Conservation (phyloP, 2,888 invertebrate genomes). For the Chromoteleia sp. region DNA sequence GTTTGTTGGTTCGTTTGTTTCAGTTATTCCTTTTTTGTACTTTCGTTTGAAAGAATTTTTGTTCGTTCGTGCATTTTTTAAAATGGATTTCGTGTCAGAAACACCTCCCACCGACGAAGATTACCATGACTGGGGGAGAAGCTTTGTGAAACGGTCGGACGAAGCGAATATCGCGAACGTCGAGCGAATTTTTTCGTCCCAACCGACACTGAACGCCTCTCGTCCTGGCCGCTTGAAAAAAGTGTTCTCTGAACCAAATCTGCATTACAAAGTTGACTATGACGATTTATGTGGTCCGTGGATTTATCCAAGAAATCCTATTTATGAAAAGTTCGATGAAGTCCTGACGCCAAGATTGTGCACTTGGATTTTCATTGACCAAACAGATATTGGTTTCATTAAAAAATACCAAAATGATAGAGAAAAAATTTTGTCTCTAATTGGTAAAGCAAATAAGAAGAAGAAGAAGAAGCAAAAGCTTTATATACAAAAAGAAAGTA, state of each 20-base stretch:
- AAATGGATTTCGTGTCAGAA: not conserved
- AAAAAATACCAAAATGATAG: slow-evolving; percentile 73
- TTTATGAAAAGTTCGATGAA: slow-evolving; percentile 56
- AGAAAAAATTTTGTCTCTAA: slow-evolving; percentile 71
- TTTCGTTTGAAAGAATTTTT: not conserved
- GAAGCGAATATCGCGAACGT: slow-evolving; percentile 25
- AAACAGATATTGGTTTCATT: slow-evolving; percentile 73
- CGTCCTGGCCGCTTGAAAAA: slow-evolving; percentile 24
- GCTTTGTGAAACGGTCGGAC: not conserved
- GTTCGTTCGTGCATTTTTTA: not conserved
- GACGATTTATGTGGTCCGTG: slow-evolving; percentile 78
- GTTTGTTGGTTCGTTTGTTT: slow-evolving; percentile 1
- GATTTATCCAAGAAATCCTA: slow-evolving; percentile 72
- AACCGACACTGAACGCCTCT: slow-evolving; percentile 23
- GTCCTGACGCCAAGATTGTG: slow-evolving; percentile 72
- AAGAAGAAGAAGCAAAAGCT: no score
- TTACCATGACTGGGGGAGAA: not conserved
- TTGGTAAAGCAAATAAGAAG: slow-evolving; percentile 78
- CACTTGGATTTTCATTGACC: slow-evolving; percentile 75
- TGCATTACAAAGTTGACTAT: slow-evolving; percentile 73
- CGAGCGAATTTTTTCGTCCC: slow-evolving; percentile 67
- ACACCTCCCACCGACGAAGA: not conserved
- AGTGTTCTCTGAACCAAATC: slow-evolving; percentile 71
- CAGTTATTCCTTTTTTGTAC: not conserved
- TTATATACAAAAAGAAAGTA: no score